phyloP scores from a whole-genome alignment of 2,888 invertebrate genomes.

The Lamellibrachia satsuma region DNA sequence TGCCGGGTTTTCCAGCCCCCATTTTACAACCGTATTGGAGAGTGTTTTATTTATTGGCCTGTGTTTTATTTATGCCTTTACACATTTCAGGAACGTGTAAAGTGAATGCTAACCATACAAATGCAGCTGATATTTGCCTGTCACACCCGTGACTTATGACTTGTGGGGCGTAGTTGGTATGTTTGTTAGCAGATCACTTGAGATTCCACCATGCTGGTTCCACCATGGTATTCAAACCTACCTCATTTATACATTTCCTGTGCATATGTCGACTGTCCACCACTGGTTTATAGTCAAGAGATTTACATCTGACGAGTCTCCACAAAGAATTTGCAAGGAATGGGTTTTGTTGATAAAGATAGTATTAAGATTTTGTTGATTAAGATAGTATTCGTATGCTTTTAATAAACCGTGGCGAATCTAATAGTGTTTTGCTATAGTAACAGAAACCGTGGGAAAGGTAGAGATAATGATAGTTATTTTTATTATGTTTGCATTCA shows the following conservation, averaged over 20 bases:
- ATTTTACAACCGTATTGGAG: neutral
- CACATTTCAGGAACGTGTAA: neutral
- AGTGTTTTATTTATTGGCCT: neutral
- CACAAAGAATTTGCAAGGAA: neutral
- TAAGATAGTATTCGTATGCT: neutral
- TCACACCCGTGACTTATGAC: neutral
- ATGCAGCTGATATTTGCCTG: neutral
- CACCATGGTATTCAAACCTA: neutral
- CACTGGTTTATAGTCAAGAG: neutral
- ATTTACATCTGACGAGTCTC: neutral
- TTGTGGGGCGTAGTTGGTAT: neutral
- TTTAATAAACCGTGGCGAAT: neutral
- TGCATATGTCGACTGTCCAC: too few relatives aligned
- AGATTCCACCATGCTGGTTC: neutral
- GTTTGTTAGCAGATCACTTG: neutral
- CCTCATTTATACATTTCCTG: too few relatives aligned
- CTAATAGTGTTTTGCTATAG: neutral
- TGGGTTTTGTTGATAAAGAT: neutral
- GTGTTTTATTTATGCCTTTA: slow-evolving; percentile 13
- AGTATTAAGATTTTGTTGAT: neutral
- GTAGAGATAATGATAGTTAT: neutral
- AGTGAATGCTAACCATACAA: neutral
- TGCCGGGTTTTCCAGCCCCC: neutral
- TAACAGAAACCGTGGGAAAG: neutral
- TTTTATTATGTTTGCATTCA: neutral